These are phyloP conservation scores for Loriculus beryllinus DNA, from an alignment of 2,797 vertebrate species.

Conservation along the genomic window DNA sequence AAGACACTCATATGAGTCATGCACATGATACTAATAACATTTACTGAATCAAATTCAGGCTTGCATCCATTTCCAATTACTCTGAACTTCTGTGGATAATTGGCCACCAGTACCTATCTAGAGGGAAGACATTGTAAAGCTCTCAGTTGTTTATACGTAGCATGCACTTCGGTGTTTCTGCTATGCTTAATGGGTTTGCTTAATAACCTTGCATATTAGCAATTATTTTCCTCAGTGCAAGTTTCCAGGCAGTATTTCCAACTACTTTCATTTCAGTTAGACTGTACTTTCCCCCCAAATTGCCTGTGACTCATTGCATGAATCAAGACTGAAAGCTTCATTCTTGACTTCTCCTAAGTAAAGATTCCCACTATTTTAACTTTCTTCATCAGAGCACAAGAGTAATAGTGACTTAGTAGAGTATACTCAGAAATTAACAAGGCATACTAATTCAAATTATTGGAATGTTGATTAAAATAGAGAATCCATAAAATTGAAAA, in stretches of 20 bases:
- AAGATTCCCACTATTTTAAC: constrained; percentile 1
- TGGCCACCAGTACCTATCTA: neutral
- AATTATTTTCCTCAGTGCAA: neutral
- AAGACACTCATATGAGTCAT: neutral
- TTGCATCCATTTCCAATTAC: neutral
- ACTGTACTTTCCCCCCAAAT: neutral
- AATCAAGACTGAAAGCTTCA: neutral
- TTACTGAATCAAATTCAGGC: neutral
- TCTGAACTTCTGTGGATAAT: neutral
- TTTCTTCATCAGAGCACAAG: neutral
- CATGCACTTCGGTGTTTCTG: neutral
- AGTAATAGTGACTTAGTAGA: neutral
- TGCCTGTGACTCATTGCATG: neutral
- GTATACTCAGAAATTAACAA: neutral
- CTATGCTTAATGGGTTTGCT: neutral
- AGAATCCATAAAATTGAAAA: neutral
- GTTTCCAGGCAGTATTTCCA: neutral
- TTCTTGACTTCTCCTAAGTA: neutral
- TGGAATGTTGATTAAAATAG: neutral
- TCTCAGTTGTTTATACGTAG: neutral
- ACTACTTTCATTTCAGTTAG: neutral
- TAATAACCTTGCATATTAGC: neutral
- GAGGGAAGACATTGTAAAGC: neutral
- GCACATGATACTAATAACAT: neutral
- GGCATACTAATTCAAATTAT: neutral